Conservation (phyloP, 2,113 vertebrate species). For the Bufo bufo region DNA sequence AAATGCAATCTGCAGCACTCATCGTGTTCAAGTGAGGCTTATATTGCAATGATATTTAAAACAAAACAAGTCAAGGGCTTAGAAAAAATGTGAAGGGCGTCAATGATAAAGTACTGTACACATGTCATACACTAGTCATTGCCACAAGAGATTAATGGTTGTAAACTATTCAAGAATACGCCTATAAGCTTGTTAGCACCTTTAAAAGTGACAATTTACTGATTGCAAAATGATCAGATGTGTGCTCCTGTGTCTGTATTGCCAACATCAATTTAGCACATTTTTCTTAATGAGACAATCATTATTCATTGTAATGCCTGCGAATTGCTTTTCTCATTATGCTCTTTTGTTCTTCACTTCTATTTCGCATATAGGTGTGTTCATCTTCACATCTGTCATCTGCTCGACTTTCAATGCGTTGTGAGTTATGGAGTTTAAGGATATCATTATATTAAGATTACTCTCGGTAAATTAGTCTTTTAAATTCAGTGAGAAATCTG, state of each 20-base stretch:
- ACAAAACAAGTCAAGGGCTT: not conserved
- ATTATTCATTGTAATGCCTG: slow-evolving; percentile 59
- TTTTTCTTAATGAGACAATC: slow-evolving; percentile 61
- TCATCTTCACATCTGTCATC: slow-evolving; percentile 54
- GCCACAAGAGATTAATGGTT: slow-evolving; percentile 21
- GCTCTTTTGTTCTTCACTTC: slow-evolving; percentile 50
- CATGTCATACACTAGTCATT: slow-evolving; percentile 7
- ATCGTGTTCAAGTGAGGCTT: slow-evolving; percentile 1
- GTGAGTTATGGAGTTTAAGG: slow-evolving; percentile 45
- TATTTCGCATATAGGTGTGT: slow-evolving; percentile 51
- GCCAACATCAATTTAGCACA: slow-evolving; percentile 72
- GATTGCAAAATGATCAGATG: slow-evolving; percentile 73
- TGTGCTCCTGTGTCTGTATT: slow-evolving; percentile 69
- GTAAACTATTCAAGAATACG: slow-evolving; percentile 70
- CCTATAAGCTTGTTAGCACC: slow-evolving; percentile 71
- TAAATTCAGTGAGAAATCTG: slow-evolving; percentile 45
- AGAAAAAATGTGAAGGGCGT: slow-evolving; percentile 60
- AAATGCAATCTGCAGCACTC: not conserved
- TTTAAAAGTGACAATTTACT: slow-evolving; percentile 72
- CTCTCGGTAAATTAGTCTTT: slow-evolving; percentile 50
- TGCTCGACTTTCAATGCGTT: slow-evolving; percentile 36
- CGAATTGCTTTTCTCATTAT: slow-evolving; percentile 55
- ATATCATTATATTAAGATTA: slow-evolving; percentile 57
- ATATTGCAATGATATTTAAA: not conserved
- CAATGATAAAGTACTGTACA: not conserved